A percentile compares a stretch with the other conserved stretches of the same genome.
phyloP scores from a whole-genome alignment of 2,797 vertebrate genomes.

The Pseudomugil tenellus region DNA sequence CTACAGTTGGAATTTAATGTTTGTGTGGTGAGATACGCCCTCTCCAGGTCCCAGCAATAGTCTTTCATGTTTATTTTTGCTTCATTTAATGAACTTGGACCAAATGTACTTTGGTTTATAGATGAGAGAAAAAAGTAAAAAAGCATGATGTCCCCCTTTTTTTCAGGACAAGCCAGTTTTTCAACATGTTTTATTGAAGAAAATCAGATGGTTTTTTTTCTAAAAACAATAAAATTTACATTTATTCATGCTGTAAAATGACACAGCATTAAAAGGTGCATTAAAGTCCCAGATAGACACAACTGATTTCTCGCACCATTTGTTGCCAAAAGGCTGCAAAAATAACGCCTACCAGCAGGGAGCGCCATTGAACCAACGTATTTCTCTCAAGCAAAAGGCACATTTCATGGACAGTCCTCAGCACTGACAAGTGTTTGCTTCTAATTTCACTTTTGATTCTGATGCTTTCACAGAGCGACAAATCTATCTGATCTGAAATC shows the following conservation, averaged over 20 bases:
- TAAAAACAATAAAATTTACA: neutral
- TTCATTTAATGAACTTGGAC: no score
- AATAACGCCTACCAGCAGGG: constrained; percentile 55
- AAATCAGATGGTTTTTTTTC: neutral
- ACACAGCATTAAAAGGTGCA: neutral
- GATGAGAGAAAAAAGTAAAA: no score
- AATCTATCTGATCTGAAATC: constrained; percentile 60
- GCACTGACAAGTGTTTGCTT: constrained; percentile 40
- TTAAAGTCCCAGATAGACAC: neutral
- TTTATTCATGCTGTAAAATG: neutral
- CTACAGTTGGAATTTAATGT: no score
- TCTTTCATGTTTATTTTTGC: no score
- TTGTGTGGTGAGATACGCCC: no score
- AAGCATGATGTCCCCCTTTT: no score
- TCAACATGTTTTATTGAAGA: neutral
- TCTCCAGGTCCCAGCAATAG: no score
- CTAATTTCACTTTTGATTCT: constrained; percentile 26
- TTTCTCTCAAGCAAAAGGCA: neutral
- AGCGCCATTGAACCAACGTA: constrained; percentile 49
- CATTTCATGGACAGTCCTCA: neutral
- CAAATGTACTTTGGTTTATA: no score
- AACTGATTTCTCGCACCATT: neutral
- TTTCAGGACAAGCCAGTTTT: no score
- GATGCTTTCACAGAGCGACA: constrained; percentile 26
- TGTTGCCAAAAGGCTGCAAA: constrained; percentile 23